Conservation (phyloP, 2,797 vertebrate species). For the Sardinella longiceps region DNA sequence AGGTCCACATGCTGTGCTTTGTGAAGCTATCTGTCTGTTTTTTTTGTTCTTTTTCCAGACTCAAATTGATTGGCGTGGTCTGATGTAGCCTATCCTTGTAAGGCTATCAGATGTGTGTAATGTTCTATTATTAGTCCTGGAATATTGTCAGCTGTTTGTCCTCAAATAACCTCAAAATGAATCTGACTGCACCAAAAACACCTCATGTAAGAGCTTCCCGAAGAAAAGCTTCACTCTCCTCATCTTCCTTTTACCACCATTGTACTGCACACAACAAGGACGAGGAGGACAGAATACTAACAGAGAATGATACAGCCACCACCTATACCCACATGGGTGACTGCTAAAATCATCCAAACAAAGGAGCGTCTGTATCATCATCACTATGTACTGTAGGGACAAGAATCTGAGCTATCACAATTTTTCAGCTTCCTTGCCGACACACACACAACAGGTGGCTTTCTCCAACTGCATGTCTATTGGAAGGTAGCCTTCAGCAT, state of each 20-base stretch:
- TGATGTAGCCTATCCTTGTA: background rate
- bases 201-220: background rate
- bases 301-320: no score
- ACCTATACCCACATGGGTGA: no score
- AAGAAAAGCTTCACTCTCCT: no score
- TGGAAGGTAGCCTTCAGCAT: no score
- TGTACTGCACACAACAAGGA: no score
- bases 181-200: background rate
- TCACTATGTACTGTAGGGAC: background rate
- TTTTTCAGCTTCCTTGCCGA: background rate
- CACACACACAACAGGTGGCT: background rate
- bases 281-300: no score
- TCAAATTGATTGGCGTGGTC: background rate
- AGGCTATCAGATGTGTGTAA: background rate
- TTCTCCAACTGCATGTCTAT: no score
- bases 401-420: background rate
- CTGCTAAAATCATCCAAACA: background rate
- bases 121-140: background rate
- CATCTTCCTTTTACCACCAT: no score
- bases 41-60: background rate
- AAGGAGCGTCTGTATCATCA: background rate
- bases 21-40: background rate
- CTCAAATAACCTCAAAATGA: background rate
- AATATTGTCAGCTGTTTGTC: background rate
- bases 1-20: background rate